Percentiles rank a stretch among this genome's conserved stretches.
Evolutionary conservation across 2,888 invertebrate species (phyloP).

Genomic region (Pseudolycoriella hygida): DNA sequence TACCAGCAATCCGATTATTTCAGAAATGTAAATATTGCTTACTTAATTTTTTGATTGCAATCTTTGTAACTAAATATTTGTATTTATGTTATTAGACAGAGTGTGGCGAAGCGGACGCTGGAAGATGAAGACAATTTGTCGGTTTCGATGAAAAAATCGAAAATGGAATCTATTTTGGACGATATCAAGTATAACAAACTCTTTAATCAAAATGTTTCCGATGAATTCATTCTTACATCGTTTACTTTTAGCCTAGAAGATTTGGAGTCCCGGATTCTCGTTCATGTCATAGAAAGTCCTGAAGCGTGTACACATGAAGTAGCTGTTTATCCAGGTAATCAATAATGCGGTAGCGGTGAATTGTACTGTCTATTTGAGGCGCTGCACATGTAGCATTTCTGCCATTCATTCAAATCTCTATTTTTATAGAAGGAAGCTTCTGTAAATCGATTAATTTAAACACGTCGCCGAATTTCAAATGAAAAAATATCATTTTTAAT

Average conservation of each 20-base stretch:
- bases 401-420: not conserved
- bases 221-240: not conserved
- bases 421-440: too few relatives aligned
- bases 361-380: not conserved
- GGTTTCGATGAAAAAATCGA: conserved; percentile 6
- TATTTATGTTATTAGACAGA: not conserved
- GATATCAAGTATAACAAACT: conserved; percentile 16
- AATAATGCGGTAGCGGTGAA: too few relatives aligned
- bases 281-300: conserved; percentile 76
- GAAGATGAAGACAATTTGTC: not conserved
- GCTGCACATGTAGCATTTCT: not conserved
- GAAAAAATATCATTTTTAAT: too few relatives aligned
- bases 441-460: too few relatives aligned
- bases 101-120: not conserved
- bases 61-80: not conserved
- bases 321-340: conserved; percentile 59
- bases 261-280: conserved; percentile 60
- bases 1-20: conserved; percentile 11
- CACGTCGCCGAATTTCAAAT: too few relatives aligned
- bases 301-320: conserved; percentile 95
- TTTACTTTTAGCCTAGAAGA: conserved; percentile 43
- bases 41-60: not conserved
- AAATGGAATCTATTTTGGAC: conserved; percentile 22
- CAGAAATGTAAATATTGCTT: conserved; percentile 1
- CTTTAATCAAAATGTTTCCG: conserved; percentile 9